A percentile compares a stretch with the other conserved stretches of the same genome.
These are phyloP conservation scores for Clistopyga incitator DNA, from an alignment of 2,888 invertebrate genomes.

Conservation along the genomic window DNA sequence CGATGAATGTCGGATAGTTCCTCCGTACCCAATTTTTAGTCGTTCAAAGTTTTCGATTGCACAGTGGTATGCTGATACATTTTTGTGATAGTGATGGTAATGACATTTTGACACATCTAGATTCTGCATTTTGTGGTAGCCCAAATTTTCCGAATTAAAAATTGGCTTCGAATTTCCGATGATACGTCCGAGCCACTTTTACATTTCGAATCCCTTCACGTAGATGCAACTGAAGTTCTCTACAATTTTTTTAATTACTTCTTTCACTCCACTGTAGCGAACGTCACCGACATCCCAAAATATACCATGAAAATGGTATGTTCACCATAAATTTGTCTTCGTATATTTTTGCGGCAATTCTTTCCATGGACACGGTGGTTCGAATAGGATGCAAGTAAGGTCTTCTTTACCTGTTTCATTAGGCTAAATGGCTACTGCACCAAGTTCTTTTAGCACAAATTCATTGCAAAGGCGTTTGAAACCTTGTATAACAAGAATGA, in stretches of 20 bases:
- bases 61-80: not conserved
- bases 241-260: not conserved
- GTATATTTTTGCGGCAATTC: slow-evolving; percentile 13
- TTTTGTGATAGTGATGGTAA: not conserved
- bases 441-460: too few species aligned
- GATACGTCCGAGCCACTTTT: not conserved
- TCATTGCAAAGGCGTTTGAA: not conserved
- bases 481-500: not conserved
- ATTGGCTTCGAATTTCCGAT: too few species aligned
- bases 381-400: too few species aligned
- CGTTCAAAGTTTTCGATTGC: slow-evolving; percentile 20
- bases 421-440: too few species aligned
- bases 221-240: slow-evolving; percentile 19
- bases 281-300: slow-evolving; percentile 23
- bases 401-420: too few species aligned
- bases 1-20: not conserved
- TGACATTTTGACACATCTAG: not conserved
- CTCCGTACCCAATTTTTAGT: slow-evolving; percentile 16
- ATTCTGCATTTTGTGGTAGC: not conserved
- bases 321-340: slow-evolving; percentile 22
- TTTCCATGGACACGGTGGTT: slow-evolving; percentile 40
- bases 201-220: slow-evolving; percentile 18
- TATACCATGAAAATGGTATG: slow-evolving; percentile 28
- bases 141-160: slow-evolving; percentile 17
- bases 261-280: too few species aligned